A percentile compares a stretch with the other conserved stretches of the same genome.
These are phyloP conservation scores for Drosophila watanabei DNA, from an alignment of 1,140 invertebrate species.

Conservation along the genomic window DNA sequence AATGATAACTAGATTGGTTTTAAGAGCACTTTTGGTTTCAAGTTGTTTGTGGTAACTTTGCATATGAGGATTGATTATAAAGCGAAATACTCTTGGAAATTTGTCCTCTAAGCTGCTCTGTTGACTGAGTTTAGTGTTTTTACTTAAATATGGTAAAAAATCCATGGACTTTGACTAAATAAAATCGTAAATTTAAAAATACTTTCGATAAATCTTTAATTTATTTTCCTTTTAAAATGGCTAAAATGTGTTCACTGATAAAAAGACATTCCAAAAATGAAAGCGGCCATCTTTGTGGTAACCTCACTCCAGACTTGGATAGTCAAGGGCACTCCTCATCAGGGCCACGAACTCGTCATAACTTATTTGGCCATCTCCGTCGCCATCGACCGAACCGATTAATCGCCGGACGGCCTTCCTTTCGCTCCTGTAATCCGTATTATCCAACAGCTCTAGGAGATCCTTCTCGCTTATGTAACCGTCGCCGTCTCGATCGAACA, in stretches of 20 bases:
- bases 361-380: slow-evolving; percentile 95
- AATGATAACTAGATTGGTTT: neutral
- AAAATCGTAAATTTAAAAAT: neutral
- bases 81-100: too few species aligned
- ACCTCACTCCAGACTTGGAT: neutral
- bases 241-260: neutral
- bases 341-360: slow-evolving; percentile 87
- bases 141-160: too few species aligned
- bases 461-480: slow-evolving; percentile 96
- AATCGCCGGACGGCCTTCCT: neutral
- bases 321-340: slow-evolving; percentile 14
- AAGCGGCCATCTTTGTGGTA: too few species aligned
- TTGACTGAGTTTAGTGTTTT: too few species aligned
- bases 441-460: slow-evolving; percentile 96
- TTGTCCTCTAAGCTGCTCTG: too few species aligned
- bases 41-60: neutral
- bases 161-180: neutral
- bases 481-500: slow-evolving; percentile 97
- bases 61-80: neutral
- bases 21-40: neutral
- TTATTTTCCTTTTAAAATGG: neutral
- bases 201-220: neutral
- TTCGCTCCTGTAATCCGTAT: neutral
- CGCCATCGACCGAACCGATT: slow-evolving; percentile 89
- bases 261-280: neutral